Base-by-base conservation (phyloP, 2,888 invertebrate species). In the Terebella lapidaria region DNA sequence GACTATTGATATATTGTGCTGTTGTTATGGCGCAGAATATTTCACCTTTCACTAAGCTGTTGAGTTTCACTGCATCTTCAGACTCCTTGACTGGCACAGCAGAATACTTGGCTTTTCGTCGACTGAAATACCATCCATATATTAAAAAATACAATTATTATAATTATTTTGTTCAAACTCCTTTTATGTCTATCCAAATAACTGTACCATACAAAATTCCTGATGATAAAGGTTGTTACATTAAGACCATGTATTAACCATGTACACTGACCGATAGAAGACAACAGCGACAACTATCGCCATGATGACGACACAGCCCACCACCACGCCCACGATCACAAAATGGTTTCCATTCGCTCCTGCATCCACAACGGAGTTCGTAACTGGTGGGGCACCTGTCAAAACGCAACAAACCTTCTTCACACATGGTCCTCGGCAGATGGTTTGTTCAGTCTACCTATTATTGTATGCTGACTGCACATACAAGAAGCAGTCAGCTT, bases 41-140 rank as follows among this genome's bases (percentile, higher is more conserved):
- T n/a, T 18, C n/a, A 49, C 57, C 52, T 28, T 52, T 49, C n/a
- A 35, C 52, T 15, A 57, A n/a, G 35, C 27, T 57, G 52, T 57
- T 57, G 24, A 57, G 52, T 20, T 29, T 25, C 1, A 30, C 42
- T 46, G 45, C 45, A 22, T 64, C 65, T 15, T 28, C 30, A 22
- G 60, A 60, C 28, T 47, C 56, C 45, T 63, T 47, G 15, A 42
- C 28, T 2, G 65, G 61, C 1, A 65, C 51, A 18, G 65, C 45
- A 35, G 59, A 51, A 54, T 66, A 66, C 26, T 59, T 60, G 22
- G 56, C 54, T 22, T 62, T 57, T 28, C 54, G 52, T 10, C 54
- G 45, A 30, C 64, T 64, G 53, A 30, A 56, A 29, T 2, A 30
- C 18, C 18, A 18, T 22, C 18, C 27, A 18, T 47, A n/a, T 45